Conservation (phyloP, 2,888 invertebrate genomes). For the Nephrotoma appendiculata region DNA sequence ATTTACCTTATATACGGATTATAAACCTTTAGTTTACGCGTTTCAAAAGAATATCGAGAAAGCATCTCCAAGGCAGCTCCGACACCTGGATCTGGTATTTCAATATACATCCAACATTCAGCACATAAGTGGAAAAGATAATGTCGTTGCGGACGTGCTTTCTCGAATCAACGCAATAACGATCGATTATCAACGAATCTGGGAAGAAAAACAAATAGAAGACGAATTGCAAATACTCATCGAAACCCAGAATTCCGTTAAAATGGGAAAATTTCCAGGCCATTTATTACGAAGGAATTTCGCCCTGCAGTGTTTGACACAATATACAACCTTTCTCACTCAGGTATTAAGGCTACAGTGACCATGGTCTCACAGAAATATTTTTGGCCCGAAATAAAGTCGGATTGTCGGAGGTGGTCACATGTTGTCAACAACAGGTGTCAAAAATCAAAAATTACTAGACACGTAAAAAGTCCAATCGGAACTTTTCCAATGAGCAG, state of each 20-base stretch:
- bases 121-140: slow-evolving; percentile 4
- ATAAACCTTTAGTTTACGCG: no score
- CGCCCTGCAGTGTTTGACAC: background rate
- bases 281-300: background rate
- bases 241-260: no score
- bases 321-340: background rate
- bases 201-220: no score
- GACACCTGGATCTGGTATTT: slow-evolving; percentile 20
- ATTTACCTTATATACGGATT: no score
- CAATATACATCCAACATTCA: slow-evolving; percentile 1
- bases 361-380: background rate
- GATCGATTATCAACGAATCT: background rate
- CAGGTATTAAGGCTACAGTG: background rate
- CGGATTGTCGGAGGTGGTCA: no score
- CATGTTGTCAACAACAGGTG: no score
- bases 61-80: slow-evolving; percentile 20
- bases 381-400: background rate
- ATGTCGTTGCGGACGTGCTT: background rate
- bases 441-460: background rate
- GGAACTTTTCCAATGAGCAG: background rate
- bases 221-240: background rate
- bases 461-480: background rate
- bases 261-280: background rate
- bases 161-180: background rate
- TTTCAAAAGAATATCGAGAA: slow-evolving; percentile 12